Conservation (phyloP, 2,797 vertebrate species). For the Propithecus deckenii region DNA sequence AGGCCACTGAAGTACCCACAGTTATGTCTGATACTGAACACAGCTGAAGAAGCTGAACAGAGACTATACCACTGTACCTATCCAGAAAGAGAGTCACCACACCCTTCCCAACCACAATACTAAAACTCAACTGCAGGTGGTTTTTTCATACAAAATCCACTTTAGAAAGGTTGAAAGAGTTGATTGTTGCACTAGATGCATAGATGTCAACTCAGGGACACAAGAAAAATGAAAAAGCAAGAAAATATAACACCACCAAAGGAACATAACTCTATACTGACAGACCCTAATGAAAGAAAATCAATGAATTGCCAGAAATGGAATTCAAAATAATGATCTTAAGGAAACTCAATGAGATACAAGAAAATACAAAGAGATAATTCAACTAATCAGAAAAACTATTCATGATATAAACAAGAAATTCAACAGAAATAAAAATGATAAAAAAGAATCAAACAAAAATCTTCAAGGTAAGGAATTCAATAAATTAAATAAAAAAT, state of each 20-base stretch:
- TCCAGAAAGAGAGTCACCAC: background rate
- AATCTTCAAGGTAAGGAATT: background rate
- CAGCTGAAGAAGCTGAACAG: background rate
- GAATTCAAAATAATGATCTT: background rate
- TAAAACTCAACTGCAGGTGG: background rate
- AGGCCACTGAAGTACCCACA: background rate
- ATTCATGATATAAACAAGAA: background rate
- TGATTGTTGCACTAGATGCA: background rate
- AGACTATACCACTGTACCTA: background rate
- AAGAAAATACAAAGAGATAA: background rate
- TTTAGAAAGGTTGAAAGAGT: background rate
- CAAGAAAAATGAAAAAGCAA: background rate
- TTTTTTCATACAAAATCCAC: background rate
- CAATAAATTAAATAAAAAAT: background rate
- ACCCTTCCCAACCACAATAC: background rate
- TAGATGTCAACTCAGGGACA: background rate
- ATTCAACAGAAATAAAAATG: background rate
- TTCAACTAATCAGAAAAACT: background rate
- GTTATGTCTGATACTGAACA: background rate
- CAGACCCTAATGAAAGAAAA: background rate
- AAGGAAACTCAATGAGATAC: background rate
- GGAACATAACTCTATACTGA: background rate
- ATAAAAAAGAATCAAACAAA: background rate
- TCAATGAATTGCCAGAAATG: background rate
- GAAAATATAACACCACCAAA: background rate